Evolutionary conservation across 2,113 vertebrate genomes (phyloP), one percentile per base, ranked within the genome.

Genomic region (Bubalus kerabau): DNA sequence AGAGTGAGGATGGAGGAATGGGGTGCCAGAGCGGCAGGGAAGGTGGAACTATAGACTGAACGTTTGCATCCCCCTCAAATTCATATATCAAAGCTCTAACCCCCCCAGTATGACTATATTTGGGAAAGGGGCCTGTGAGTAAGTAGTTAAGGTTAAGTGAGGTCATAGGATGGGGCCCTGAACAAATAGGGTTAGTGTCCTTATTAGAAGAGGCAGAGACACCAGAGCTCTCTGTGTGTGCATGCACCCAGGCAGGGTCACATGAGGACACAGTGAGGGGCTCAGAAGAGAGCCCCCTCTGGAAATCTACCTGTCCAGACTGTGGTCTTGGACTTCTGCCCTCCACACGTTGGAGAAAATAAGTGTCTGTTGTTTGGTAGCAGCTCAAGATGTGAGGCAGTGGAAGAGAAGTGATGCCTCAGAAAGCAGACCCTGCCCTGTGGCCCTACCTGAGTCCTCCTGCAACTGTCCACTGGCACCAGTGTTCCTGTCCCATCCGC

Each of bases 401-500:
- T 15, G 54, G 28, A 0, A 10, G 0, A 0, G 43, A 43, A 21
- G 5, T 11, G n/a, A 23, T 24, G 28, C 23, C 12, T 54, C 48
- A 5, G 64, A 71, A 57, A 48, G 32, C 24, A 2, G 64, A 2
- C 13, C 10, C 14, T 30, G 11, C 1, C 32, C n/a, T 0, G 3
- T 0, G 2, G 11, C 36, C 59, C 13, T 32, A 21, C 21, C 13
- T 2, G 8, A 6, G 26, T 10, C 26, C 57, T 24, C 36, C 26
- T n/a, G 59, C 0, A 1, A 2, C n/a, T 9, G 30, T 36, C 12
- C 8, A 9, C 8, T 6, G 11, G 56, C 16, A 36, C 10, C 10
- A 0, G 0, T 1, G 54, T 16, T 36, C 24, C 57, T 17, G 11
- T 15, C 5, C 9, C 1, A 1, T 3, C 19, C 12, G 4, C 81